Evolutionary conservation across 1,140 invertebrate genomes (phyloP), one percentile per base, ranked within the genome.

Genomic region (Dinoponera quadriceps): DNA sequence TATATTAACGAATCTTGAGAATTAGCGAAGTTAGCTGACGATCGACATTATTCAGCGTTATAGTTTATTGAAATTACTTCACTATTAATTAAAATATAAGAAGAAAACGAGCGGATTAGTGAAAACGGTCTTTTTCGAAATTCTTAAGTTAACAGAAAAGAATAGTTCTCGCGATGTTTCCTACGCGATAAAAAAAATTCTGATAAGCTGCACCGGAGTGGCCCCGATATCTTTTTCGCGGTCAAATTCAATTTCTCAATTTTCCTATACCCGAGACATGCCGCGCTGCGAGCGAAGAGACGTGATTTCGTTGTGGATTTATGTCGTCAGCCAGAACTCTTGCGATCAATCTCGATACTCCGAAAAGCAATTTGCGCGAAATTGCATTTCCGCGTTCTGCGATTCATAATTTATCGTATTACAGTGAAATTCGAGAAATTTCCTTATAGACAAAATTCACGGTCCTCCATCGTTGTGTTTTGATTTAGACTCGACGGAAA

Each of bases 201-300:
- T 54, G 22, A 69, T 59, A 71, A 80, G 18, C 14, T 71, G 22
- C 14, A n/a, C 29, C 5, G 69, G 83, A 87, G 49, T 71, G 9
- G 60, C n/a, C 2, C 18, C 22, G 54, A 49, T 83, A 83, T 80
- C 38, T 65, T 75, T 59, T 49, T 72, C 60, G 59, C 68, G 63
- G 25, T 25, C 54, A 33, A 86, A 90, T 86, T 20, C 55, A 88
- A 90, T 90, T 88, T 88, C 75, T 72, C 89, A 85, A 90, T 90
- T 90, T 88, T 80, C 82, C 74, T 74, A 59, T 33, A 44, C 38
- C 63, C 68, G 59, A 68, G 25, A 68, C 51, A 63, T 75, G 54
- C 48, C n/a, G 22, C 51, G 29, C 14, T 81, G 48, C 71, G 44
- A 60, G 69, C 29, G 57, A 68, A 65, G 29, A 73, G 22, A 84